Percentiles rank a stretch among this genome's conserved stretches.
These are phyloP conservation scores for Exocentrus adspersus DNA, from an alignment of 2,888 invertebrate genomes.

Conservation along the genomic window DNA sequence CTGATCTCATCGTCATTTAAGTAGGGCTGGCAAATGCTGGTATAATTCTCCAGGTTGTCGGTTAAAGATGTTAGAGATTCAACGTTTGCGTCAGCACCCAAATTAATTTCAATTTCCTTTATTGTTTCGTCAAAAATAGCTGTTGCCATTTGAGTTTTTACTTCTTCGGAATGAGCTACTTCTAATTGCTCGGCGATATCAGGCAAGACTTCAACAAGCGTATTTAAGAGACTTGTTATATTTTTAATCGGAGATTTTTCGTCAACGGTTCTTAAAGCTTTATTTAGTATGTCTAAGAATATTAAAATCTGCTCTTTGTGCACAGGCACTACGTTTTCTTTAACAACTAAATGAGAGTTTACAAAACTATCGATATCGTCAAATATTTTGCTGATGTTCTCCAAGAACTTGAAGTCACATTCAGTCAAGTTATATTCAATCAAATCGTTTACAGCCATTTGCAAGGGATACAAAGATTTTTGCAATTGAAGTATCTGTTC, in stretches of 20 bases:
- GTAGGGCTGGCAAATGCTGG: constrained; percentile 25
- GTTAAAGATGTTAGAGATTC: constrained; percentile 16
- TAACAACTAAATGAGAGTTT: constrained; percentile 35
- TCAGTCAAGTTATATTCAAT: constrained; percentile 51
- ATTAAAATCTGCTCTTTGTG: constrained; percentile 45
- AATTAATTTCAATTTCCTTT: not conserved
- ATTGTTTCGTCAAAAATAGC: constrained; percentile 26
- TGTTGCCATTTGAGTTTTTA: constrained; percentile 40
- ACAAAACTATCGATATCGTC: constrained; percentile 48
- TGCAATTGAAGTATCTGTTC: constrained; percentile 52
- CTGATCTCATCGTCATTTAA: constrained; percentile 35
- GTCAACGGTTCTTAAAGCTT: constrained; percentile 45
- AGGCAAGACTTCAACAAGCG: constrained; percentile 49
- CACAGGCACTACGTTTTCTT: constrained; percentile 32
- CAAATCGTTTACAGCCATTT: constrained; percentile 58
- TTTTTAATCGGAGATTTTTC: constrained; percentile 47
- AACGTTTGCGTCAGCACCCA: not conserved
- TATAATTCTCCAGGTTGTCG: constrained; percentile 31
- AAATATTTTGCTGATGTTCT: constrained; percentile 48
- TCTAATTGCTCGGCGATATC: constrained; percentile 52
- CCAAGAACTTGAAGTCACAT: constrained; percentile 49
- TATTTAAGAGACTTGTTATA: constrained; percentile 46
- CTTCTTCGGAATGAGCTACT: constrained; percentile 43
- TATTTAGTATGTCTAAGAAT: constrained; percentile 47
- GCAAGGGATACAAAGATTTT: constrained; percentile 55